These are phyloP conservation scores for Hirtodrosophila histrioides DNA, from an alignment of 2,888 invertebrate genomes.

Conservation along the genomic window DNA sequence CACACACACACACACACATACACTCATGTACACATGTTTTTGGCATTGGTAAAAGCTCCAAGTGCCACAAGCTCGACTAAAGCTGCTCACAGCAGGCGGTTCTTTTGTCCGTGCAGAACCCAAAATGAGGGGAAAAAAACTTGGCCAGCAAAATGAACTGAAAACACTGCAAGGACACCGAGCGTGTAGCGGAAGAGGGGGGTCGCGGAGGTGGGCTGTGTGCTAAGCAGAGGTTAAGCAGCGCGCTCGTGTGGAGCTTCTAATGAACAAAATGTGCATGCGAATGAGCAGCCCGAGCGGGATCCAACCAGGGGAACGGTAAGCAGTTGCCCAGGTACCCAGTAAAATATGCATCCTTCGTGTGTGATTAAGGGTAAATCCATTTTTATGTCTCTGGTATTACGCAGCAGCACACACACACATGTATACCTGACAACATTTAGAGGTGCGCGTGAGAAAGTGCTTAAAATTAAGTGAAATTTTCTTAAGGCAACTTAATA, in stretches of 20 bases:
- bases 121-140: slow-evolving; percentile 10
- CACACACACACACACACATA: slow-evolving; percentile 11
- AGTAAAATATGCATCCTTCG: slow-evolving; percentile 74
- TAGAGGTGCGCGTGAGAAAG: slow-evolving; percentile 18
- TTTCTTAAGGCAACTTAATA: slow-evolving; percentile 31
- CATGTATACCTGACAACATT: slow-evolving; percentile 7
- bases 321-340: slow-evolving; percentile 9
- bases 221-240: slow-evolving; percentile 53
- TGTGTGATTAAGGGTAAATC: slow-evolving; percentile 74
- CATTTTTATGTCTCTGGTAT: slow-evolving; percentile 53
- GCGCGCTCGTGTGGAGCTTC: slow-evolving; percentile 50
- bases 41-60: slow-evolving; percentile 61
- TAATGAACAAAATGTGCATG: slow-evolving; percentile 72
- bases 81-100: slow-evolving; percentile 69
- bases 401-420: slow-evolving; percentile 28
- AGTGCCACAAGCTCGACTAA: slow-evolving; percentile 51
- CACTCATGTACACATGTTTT: slow-evolving; percentile 38
- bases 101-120: slow-evolving; percentile 25
- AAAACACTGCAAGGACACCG: slow-evolving; percentile 47
- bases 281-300: slow-evolving; percentile 37
- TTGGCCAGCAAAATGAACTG: slow-evolving; percentile 59
- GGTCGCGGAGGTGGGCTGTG: slow-evolving; percentile 6
- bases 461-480: slow-evolving; percentile 45
- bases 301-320: neutral
- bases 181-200: neutral